Evolutionary conservation across 2,113 vertebrate genomes (phyloP).

Genomic region (Actenoides lindsayi): DNA sequence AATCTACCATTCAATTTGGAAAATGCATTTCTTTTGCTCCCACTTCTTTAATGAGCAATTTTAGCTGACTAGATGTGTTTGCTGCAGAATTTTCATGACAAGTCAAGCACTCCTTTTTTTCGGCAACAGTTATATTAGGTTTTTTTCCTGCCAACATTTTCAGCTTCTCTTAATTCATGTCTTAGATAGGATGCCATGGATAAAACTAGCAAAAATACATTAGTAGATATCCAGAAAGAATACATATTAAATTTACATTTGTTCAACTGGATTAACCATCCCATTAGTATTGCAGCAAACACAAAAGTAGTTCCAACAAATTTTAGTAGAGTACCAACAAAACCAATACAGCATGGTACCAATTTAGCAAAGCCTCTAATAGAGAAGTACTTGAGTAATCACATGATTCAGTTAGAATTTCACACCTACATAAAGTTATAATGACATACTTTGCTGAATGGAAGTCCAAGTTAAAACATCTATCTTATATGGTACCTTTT

Average conservation of each 20-base stretch:
- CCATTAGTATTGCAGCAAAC: neutral
- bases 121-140: neutral
- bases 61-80: slow-evolving; percentile 92
- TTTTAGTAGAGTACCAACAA: neutral
- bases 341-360: neutral
- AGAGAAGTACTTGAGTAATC: neutral
- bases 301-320: neutral
- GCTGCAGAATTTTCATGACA: slow-evolving; percentile 76
- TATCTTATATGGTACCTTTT: neutral
- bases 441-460: neutral
- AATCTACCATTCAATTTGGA: slow-evolving; percentile 98
- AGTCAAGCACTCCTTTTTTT: slow-evolving; percentile 64
- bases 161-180: slow-evolving; percentile 4
- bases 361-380: neutral
- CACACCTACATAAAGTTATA: neutral
- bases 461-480: neutral
- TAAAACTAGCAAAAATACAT: slow-evolving; percentile 25
- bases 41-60: slow-evolving; percentile 93
- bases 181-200: neutral
- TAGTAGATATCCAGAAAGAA: neutral
- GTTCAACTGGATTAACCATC: neutral
- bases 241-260: neutral
- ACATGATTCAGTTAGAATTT: neutral
- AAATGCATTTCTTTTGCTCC: slow-evolving; percentile 93
- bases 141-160: slow-evolving; percentile 29